Percentiles rank a stretch among this genome's conserved stretches.
Evolutionary conservation across 2,797 vertebrate species (phyloP).

Genomic region (Coendou prehensilis): DNA sequence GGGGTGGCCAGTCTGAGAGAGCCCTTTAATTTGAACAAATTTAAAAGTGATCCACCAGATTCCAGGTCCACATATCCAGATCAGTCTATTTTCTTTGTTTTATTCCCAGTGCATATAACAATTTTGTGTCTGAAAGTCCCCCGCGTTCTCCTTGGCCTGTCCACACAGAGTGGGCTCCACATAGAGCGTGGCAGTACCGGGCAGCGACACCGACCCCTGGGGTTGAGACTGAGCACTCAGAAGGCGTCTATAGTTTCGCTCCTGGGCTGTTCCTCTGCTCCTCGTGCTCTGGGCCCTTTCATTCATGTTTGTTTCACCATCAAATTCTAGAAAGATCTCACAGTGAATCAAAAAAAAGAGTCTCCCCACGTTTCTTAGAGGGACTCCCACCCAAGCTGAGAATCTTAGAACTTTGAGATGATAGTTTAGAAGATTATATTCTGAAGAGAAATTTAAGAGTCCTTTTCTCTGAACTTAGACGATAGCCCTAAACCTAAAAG

Average conservation of each 20-base stretch:
- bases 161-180: too few relatives aligned
- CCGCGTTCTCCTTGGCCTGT: rapidly evolving
- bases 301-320: neutral
- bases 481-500: neutral
- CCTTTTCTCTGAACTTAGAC: neutral
- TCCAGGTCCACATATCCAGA: neutral
- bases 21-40: neutral
- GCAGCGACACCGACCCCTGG: rapidly evolving
- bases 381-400: neutral
- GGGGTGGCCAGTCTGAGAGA: neutral
- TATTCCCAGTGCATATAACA: neutral
- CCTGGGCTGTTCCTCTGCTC: neutral
- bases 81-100: neutral
- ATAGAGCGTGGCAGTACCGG: rapidly evolving
- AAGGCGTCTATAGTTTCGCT: rapidly evolving
- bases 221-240: neutral
- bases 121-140: neutral
- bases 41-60: neutral
- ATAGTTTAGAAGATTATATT: neutral
- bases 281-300: neutral
- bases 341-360: neutral
- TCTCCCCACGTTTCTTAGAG: neutral
- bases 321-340: neutral
- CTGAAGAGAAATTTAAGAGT: neutral
- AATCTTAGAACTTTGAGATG: neutral